phyloP scores from a whole-genome alignment of 2,888 invertebrate species.

The Caenorhabditis sp. region DNA sequence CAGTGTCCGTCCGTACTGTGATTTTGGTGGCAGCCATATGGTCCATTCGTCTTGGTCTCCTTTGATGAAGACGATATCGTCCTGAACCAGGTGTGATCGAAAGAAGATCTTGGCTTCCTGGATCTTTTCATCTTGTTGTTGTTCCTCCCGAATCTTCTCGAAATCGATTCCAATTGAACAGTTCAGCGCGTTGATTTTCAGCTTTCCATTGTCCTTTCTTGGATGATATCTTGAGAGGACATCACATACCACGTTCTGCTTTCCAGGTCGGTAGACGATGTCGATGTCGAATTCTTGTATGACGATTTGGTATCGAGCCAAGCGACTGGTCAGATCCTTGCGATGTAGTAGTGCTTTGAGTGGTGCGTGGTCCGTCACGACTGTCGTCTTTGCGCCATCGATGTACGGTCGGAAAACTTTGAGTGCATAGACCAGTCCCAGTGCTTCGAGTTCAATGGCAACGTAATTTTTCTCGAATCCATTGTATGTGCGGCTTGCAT shows the following conservation, averaged over 20 bases:
- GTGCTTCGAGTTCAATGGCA: too few species aligned
- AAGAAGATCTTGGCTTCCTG: not conserved
- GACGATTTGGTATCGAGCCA: too few species aligned
- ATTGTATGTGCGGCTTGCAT: too few species aligned
- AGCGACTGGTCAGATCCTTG: too few species aligned
- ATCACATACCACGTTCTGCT: not conserved
- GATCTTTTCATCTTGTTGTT: not conserved
- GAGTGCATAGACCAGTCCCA: too few species aligned
- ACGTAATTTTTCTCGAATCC: too few species aligned
- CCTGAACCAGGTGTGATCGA: not conserved
- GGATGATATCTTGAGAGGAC: slow-evolving; percentile 3
- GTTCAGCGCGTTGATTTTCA: not conserved
- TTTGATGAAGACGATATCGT: not conserved
- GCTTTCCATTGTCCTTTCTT: not conserved
- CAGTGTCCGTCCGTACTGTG: slow-evolving; percentile 2
- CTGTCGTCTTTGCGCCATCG: too few species aligned
- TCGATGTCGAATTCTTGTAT: too few species aligned
- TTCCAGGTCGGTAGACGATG: not conserved
- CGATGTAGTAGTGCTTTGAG: too few species aligned
- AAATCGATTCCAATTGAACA: not conserved
- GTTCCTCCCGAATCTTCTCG: not conserved
- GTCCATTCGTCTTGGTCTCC: not conserved
- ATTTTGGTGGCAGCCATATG: slow-evolving; percentile 1
- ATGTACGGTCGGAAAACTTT: too few species aligned
- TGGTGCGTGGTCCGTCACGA: too few species aligned